Percentiles rank a stretch among this genome's conserved stretches.
Conservation (phyloP, 2,797 vertebrate genomes). For the Melopsittacus undulatus region DNA sequence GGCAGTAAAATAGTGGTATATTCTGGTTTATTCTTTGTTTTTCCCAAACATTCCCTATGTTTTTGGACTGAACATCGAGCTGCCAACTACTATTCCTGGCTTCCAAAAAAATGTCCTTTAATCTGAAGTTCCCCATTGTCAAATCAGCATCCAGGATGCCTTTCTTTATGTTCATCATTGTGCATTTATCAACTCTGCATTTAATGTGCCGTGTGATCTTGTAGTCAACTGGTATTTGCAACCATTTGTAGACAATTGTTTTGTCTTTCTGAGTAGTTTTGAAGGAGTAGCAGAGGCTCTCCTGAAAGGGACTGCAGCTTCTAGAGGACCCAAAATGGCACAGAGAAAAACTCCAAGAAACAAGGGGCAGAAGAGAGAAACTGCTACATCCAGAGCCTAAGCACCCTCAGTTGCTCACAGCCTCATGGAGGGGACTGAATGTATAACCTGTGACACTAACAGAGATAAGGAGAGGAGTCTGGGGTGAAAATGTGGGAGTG, state of each 20-base stretch:
- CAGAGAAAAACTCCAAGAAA: rapidly evolving
- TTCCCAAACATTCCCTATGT: neutral
- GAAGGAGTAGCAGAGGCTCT: neutral
- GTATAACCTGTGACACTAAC: neutral
- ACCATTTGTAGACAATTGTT: neutral
- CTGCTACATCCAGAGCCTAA: neutral
- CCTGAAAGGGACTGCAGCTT: neutral
- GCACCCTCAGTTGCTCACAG: too few relatives aligned
- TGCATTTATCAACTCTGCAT: neutral
- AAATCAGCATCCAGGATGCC: neutral
- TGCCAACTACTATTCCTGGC: neutral
- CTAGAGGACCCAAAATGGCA: neutral
- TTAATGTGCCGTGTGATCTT: neutral
- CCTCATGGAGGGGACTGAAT: neutral
- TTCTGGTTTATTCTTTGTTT: neutral
- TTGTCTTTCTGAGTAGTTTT: neutral
- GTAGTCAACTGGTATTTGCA: neutral
- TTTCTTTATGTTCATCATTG: neutral
- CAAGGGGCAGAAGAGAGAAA: neutral
- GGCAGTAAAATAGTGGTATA: neutral
- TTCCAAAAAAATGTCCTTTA: neutral
- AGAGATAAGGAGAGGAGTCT: neutral
- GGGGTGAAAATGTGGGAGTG: neutral
- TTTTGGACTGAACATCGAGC: neutral
- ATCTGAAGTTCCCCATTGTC: neutral